These are phyloP conservation scores for Pocota personata DNA, from an alignment of 2,888 invertebrate genomes.

Conservation along the genomic window DNA sequence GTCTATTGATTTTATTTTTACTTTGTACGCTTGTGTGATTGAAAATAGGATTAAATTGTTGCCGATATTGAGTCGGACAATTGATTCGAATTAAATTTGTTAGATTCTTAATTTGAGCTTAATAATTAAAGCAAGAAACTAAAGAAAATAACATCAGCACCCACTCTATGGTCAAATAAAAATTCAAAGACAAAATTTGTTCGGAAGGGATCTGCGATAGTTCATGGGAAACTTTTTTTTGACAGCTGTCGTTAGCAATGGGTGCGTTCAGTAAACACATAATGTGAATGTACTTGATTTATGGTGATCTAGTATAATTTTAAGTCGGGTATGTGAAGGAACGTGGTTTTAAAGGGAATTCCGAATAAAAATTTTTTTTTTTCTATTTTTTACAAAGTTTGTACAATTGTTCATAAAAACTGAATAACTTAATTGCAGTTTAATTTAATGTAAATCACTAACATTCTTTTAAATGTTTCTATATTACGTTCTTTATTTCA, in stretches of 20 bases:
- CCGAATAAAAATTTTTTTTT: too few relatives aligned
- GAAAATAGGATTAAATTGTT: neutral
- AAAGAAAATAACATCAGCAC: conserved; percentile 56
- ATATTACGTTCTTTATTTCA: too few relatives aligned
- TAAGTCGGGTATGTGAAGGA: too few relatives aligned
- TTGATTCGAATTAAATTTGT: neutral
- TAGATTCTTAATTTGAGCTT: neutral
- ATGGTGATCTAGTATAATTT: neutral
- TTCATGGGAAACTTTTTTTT: neutral
- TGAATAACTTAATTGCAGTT: too few relatives aligned
- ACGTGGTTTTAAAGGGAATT: too few relatives aligned
- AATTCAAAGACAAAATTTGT: conserved; percentile 28
- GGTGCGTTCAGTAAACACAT: neutral
- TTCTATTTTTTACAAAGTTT: too few relatives aligned
- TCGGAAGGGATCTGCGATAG: conserved; percentile 14
- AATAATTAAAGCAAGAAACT: conserved; percentile 29
- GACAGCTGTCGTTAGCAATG: conserved; percentile 8
- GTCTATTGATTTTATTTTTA: conserved; percentile 68
- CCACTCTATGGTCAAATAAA: conserved; percentile 46
- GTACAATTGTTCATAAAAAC: too few relatives aligned
- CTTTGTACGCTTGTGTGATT: conserved; percentile 28
- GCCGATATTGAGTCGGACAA: neutral
- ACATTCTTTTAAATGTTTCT: too few relatives aligned
- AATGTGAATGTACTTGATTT: neutral
- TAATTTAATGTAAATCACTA: too few relatives aligned